Conservation (phyloP, 2,797 vertebrate species). For the Lutjanus campechanus region DNA sequence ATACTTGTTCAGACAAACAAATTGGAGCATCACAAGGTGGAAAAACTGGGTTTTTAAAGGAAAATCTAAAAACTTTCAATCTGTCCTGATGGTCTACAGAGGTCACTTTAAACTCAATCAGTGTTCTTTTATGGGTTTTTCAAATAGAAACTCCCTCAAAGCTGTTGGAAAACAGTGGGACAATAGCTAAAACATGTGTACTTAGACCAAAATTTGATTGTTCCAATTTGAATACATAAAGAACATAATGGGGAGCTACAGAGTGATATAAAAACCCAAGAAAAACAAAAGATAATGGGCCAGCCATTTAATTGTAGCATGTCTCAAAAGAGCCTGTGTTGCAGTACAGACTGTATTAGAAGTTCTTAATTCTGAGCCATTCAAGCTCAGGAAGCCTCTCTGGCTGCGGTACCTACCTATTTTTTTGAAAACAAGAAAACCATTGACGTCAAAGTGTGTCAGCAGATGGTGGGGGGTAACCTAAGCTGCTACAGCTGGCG, state of each 20-base stretch:
- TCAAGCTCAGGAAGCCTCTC: neutral
- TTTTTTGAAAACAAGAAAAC: neutral
- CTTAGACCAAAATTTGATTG: no score
- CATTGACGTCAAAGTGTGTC: neutral
- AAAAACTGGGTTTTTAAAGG: neutral
- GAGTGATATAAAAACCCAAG: no score
- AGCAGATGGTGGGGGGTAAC: neutral
- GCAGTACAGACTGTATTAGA: neutral
- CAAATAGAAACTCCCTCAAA: no score
- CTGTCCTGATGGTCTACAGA: neutral
- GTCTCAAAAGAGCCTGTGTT: neutral
- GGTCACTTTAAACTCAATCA: neutral
- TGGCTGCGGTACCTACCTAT: neutral
- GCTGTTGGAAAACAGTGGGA: no score
- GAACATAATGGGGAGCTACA: no score
- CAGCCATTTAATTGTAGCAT: no score
- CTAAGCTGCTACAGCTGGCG: neutral
- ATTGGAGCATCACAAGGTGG: neutral
- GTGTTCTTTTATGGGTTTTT: no score
- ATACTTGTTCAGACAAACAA: neutral
- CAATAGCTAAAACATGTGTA: no score
- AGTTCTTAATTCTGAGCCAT: neutral
- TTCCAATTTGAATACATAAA: no score
- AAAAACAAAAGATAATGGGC: no score
- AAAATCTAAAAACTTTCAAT: neutral